Conservation (phyloP, 2,888 invertebrate genomes). For the Rhaphigaster nebulosa region DNA sequence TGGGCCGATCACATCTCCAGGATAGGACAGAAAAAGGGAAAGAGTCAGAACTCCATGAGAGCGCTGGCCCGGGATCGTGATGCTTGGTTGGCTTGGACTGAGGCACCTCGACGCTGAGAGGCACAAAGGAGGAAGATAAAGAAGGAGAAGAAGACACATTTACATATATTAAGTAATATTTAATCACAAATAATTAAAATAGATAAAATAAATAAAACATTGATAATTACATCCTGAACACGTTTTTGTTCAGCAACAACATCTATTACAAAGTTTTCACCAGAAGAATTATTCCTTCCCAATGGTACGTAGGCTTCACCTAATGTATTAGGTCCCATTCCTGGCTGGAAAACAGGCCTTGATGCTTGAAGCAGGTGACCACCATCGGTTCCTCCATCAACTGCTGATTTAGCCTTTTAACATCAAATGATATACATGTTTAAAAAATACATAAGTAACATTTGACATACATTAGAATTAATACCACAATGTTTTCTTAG, state of each 20-base stretch:
- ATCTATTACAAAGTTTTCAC: conserved; percentile 76
- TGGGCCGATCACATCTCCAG: too few relatives aligned
- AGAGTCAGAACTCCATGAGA: too few relatives aligned
- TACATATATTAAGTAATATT: too few relatives aligned
- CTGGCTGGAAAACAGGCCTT: conserved; percentile 73
- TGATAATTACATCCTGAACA: conserved; percentile 76
- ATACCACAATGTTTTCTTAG: too few relatives aligned
- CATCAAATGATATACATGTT: background rate
- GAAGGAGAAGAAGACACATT: too few relatives aligned
- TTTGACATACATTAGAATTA: background rate
- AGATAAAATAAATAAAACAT: background rate
- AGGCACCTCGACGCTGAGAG: too few relatives aligned
- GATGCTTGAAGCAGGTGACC: conserved; percentile 55
- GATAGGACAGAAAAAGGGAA: too few relatives aligned
- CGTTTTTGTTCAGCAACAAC: conserved; percentile 80
- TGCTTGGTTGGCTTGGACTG: too few relatives aligned
- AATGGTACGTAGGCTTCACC: conserved; percentile 85
- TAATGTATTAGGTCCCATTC: conserved; percentile 81
- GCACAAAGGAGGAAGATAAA: too few relatives aligned
- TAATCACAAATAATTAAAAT: too few relatives aligned
- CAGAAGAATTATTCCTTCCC: conserved; percentile 70
- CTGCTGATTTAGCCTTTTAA: background rate
- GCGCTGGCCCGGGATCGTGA: too few relatives aligned
- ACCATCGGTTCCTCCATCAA: conserved; percentile 41
- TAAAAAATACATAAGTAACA: background rate